Base-by-base conservation (phyloP, 2,113 vertebrate species). In the Oophaga pumilio region DNA sequence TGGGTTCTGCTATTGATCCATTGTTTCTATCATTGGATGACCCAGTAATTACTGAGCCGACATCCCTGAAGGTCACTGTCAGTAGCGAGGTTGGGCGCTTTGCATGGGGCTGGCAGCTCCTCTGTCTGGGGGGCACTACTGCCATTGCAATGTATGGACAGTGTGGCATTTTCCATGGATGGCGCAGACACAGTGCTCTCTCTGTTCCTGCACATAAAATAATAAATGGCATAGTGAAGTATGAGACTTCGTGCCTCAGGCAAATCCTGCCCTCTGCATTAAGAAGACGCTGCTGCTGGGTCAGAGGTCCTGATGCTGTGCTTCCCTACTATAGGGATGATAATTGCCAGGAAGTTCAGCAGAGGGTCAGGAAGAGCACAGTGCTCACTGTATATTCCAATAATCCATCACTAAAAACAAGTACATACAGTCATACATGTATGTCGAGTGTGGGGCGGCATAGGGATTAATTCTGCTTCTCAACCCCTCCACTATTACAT, bases 181-280 rank as follows among this genome's bases (percentile, higher is more conserved):
- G 53, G 86, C n/a, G 66, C 33, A 26, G 22, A 83, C 33, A 87
- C 79, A 83, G 79, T 62, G 50, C 11, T 20, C 56, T 10, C 28
- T 62, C 68, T 87, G 86, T 87, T 87, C 79, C 53, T 43, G 11
- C 24, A 15, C 60, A 69, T 78, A 22, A 57, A 82, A 17, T 64
- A 10, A 74, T 73, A 82, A 18, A 71, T 24, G 50, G 9, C n/a
- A 71, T 26, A 43, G 18, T 73, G 18, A 82, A 53, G 17, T 66
- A 62, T 13, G 26, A 73, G 62, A 73, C 3, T 10, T 22, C 12
- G 0, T 76, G 79, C 86, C 68, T 87, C 79, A 5, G 74, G 86
- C 79, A 87, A 82, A 76, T 87, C 86, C 86, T 82, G 86, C 78
- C 26, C 56, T 24, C n/a, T 28, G 43, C 77, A 62, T 43, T 57